Percentiles rank a stretch among this genome's conserved stretches.
These are phyloP conservation scores for Plagiodera versicolora DNA, from an alignment of 2,888 invertebrate genomes.

Conservation along the genomic window DNA sequence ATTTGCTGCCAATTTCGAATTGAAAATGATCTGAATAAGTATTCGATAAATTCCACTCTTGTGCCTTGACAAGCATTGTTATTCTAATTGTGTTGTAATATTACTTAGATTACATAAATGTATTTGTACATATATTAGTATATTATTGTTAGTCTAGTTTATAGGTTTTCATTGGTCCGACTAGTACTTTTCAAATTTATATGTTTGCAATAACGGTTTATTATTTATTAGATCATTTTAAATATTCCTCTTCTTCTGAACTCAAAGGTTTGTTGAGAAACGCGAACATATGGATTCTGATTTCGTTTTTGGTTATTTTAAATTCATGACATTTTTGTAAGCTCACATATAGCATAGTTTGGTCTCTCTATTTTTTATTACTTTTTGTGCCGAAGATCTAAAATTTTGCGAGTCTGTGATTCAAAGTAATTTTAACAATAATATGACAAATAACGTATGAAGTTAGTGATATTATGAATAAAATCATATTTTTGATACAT, in stretches of 20 bases:
- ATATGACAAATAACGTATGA: constrained; percentile 32
- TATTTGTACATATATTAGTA: constrained; percentile 36
- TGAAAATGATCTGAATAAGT: constrained; percentile 5
- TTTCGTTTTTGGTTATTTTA: constrained; percentile 14
- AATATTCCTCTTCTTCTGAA: constrained; percentile 6
- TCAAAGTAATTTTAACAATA: constrained; percentile 39
- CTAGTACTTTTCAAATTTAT: constrained; percentile 25
- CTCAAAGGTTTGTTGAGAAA: constrained; percentile 15
- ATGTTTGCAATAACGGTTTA: constrained; percentile 27
- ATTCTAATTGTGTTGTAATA: constrained; percentile 45
- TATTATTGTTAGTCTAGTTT: constrained; percentile 34
- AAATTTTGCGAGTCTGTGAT: constrained; percentile 47
- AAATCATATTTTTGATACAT: constrained; percentile 36
- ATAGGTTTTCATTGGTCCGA: constrained; percentile 25
- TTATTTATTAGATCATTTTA: constrained; percentile 23
- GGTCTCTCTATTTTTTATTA: constrained; percentile 31
- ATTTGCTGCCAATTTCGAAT: neutral
- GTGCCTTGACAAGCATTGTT: constrained; percentile 44
- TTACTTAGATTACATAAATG: constrained; percentile 43
- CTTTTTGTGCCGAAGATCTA: constrained; percentile 23
- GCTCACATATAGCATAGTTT: constrained; percentile 15
- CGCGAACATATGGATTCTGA: constrained; percentile 24
- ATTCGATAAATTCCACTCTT: constrained; percentile 19
- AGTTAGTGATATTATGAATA: constrained; percentile 33
- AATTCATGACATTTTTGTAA: constrained; percentile 28